Conservation (phyloP, 2,888 invertebrate species). For the Lucinisca nassula region DNA sequence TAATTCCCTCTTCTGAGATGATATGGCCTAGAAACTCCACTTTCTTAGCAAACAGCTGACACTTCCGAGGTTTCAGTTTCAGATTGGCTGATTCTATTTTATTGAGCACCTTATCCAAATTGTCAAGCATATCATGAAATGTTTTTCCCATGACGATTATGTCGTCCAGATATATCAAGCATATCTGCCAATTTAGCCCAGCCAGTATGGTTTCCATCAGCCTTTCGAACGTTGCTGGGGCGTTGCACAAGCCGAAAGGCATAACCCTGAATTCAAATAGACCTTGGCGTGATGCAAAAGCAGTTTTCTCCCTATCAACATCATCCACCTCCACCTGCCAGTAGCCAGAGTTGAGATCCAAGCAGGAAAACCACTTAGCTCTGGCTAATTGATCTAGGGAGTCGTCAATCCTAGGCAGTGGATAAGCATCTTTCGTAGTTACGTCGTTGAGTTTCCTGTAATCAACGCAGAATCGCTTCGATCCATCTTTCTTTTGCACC, state of each 20-base stretch:
- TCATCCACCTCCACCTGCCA: constrained; percentile 53
- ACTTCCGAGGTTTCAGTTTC: constrained; percentile 45
- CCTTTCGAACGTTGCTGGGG: constrained; percentile 44
- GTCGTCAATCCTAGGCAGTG: constrained; percentile 57
- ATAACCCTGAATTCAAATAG: constrained; percentile 59
- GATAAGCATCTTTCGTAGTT: constrained; percentile 39
- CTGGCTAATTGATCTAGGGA: constrained; percentile 42
- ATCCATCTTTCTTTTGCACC: constrained; percentile 45
- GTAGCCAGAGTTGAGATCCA: constrained; percentile 57
- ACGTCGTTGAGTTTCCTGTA: constrained; percentile 45
- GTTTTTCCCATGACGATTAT: constrained; percentile 37
- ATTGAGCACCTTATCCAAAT: constrained; percentile 30
- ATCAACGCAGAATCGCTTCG: constrained; percentile 51
- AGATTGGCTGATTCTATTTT: background rate
- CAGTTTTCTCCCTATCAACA: constrained; percentile 37
- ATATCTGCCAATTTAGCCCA: constrained; percentile 30
- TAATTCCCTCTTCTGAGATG: background rate
- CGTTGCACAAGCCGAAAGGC: constrained; percentile 52
- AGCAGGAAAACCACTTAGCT: constrained; percentile 43
- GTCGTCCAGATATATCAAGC: constrained; percentile 54
- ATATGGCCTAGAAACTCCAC: background rate
- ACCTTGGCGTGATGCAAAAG: constrained; percentile 52
- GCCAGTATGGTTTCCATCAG: constrained; percentile 50
- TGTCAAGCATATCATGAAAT: constrained; percentile 36
- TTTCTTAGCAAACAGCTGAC: constrained; percentile 20